Conservation (phyloP, 2,113 vertebrate species). For the Mesocricetus auratus region DNA sequence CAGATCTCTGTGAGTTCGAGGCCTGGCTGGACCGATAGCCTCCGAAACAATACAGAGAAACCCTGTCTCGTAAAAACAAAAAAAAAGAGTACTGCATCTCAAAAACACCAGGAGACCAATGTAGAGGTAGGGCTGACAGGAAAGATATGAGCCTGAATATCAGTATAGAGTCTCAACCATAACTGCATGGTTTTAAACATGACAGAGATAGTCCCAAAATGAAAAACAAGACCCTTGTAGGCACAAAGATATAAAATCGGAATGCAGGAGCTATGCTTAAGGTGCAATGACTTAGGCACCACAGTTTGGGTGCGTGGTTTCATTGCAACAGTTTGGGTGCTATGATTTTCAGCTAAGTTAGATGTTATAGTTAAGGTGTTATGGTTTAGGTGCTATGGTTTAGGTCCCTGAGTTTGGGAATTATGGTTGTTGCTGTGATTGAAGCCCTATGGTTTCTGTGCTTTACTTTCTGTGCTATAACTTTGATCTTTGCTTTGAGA, state of each 20-base stretch:
- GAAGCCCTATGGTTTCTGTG: neutral
- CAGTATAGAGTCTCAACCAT: neutral
- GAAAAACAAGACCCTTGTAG: neutral
- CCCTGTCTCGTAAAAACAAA: too few species aligned
- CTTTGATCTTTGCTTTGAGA: neutral
- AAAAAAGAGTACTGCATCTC: neutral
- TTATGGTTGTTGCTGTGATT: neutral
- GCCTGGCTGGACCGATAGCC: too few species aligned
- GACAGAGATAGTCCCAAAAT: neutral
- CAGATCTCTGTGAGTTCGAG: too few species aligned
- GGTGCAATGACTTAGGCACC: neutral
- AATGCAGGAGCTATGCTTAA: neutral
- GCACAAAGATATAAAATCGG: neutral
- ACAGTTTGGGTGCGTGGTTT: neutral
- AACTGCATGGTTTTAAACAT: neutral
- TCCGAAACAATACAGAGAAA: too few species aligned
- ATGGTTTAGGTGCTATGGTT: neutral
- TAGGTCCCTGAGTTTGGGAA: neutral
- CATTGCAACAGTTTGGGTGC: neutral
- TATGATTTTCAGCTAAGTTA: neutral
- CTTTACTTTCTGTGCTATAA: neutral
- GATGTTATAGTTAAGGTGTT: neutral
- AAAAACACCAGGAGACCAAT: neutral
- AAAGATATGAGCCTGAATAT: neutral
- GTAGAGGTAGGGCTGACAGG: neutral